Evolutionary conservation across 2,113 vertebrate species (phyloP).

Genomic region (Hymenochirus boettgeri): DNA sequence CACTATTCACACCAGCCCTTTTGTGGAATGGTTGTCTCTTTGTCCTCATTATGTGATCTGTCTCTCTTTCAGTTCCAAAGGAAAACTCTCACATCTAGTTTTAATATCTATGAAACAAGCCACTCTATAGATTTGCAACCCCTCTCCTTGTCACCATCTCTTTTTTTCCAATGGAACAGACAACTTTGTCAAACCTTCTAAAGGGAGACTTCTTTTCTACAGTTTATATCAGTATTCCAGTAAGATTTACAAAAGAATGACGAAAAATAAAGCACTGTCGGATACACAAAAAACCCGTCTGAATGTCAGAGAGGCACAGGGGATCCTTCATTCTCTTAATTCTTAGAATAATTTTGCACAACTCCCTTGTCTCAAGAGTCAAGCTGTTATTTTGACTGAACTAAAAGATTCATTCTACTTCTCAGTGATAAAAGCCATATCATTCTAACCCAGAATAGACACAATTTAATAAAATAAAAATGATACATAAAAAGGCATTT

Average conservation of each 20-base stretch:
- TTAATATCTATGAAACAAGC: conserved; percentile 44
- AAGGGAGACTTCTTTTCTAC: conserved; percentile 47
- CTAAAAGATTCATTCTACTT: conserved; percentile 61
- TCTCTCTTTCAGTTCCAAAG: conserved; percentile 42
- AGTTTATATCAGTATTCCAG: conserved; percentile 57
- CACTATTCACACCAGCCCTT: conserved; percentile 53
- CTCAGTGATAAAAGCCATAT: conserved; percentile 56
- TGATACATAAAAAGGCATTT: too few relatives aligned
- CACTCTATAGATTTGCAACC: conserved; percentile 41
- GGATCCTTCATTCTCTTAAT: conserved; percentile 53
- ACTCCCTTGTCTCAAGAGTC: conserved; percentile 47
- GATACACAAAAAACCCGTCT: conserved; percentile 41
- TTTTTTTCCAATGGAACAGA: conserved; percentile 52
- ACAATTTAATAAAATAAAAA: too few relatives aligned
- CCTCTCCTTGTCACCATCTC: conserved; percentile 39
- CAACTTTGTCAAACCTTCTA: conserved; percentile 46
- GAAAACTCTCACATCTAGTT: conserved; percentile 49
- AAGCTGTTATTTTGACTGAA: conserved; percentile 47
- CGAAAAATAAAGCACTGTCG: conserved; percentile 50
- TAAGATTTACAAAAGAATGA: conserved; percentile 37
- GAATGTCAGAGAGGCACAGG: conserved; percentile 47
- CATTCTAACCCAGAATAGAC: conserved; percentile 44
- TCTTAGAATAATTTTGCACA: conserved; percentile 57
- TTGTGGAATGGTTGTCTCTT: conserved; percentile 54
- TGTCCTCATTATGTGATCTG: conserved; percentile 55